phyloP scores from a whole-genome alignment of 2,113 vertebrate genomes.

The Willisornis vidua region DNA sequence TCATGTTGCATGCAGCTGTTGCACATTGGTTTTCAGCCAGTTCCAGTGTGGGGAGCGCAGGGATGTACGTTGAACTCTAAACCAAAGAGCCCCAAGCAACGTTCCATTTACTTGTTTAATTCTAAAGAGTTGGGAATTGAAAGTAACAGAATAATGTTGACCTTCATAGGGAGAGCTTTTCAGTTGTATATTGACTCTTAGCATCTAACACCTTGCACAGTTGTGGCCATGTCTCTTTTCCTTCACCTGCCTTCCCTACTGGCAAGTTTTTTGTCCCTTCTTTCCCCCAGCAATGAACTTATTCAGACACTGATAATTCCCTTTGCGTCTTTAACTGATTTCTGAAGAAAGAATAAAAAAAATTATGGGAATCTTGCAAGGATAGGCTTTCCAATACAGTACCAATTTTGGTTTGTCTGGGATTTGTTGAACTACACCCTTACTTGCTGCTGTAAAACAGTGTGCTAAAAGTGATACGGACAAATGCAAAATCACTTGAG shows the following conservation, averaged over 20 bases:
- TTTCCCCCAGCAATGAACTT: background rate
- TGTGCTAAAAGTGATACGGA: background rate
- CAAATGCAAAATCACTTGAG: background rate
- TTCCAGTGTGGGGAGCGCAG: background rate
- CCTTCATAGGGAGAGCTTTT: background rate
- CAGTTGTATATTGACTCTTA: background rate
- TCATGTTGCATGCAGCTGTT: background rate
- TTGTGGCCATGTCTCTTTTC: background rate
- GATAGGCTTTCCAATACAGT: background rate
- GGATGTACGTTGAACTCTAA: background rate
- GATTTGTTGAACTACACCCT: background rate
- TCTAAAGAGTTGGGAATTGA: background rate
- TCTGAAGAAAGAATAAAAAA: background rate
- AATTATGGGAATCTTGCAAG: background rate
- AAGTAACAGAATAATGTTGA: background rate
- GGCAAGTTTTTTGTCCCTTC: background rate
- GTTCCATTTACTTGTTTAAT: background rate
- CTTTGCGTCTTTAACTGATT: background rate
- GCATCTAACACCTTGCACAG: background rate
- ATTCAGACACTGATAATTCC: background rate
- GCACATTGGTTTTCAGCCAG: background rate
- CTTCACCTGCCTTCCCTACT: background rate
- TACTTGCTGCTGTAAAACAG: background rate
- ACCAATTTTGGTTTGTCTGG: background rate
- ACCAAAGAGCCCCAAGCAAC: accelerated